These are phyloP conservation scores for Platysteira castanea DNA, from an alignment of 2,113 vertebrate genomes.

Conservation along the genomic window DNA sequence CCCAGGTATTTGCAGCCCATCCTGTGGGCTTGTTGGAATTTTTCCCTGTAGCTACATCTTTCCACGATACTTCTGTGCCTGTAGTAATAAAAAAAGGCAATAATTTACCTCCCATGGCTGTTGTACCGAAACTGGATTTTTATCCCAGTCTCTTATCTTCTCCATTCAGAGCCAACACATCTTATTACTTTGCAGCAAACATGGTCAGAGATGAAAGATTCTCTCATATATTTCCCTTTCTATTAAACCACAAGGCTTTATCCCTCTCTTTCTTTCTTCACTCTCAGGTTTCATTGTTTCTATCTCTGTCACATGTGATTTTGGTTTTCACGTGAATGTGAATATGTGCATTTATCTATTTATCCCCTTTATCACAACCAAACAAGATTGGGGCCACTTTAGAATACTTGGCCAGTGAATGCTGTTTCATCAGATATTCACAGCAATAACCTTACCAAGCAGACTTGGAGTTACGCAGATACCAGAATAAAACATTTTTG, in stretches of 20 bases:
- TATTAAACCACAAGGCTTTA: conserved; percentile 66
- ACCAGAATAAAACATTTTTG: background rate
- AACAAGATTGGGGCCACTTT: conserved; percentile 57
- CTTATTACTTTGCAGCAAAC: conserved; percentile 68
- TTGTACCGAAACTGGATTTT: conserved; percentile 47
- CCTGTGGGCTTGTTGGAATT: background rate
- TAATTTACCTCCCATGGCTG: conserved; percentile 40
- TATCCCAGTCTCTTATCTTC: conserved; percentile 63
- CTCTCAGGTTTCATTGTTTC: conserved; percentile 68
- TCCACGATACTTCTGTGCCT: background rate
- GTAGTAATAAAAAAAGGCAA: conserved; percentile 38
- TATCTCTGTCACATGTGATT: conserved; percentile 61
- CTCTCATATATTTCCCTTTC: conserved; percentile 60
- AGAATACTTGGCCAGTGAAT: conserved; percentile 50
- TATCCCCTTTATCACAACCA: conserved; percentile 67
- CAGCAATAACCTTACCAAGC: conserved; percentile 45
- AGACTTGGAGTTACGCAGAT: background rate
- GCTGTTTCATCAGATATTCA: conserved; percentile 57
- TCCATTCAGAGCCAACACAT: conserved; percentile 58
- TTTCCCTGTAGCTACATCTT: background rate
- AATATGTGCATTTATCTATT: conserved; percentile 57
- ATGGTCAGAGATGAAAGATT: conserved; percentile 70
- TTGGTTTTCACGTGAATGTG: conserved; percentile 13
- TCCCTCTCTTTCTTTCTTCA: conserved; percentile 56
- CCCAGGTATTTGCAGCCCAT: background rate